These are phyloP conservation scores for Lypha dubia DNA, from an alignment of 2,888 invertebrate genomes.

Conservation along the genomic window DNA sequence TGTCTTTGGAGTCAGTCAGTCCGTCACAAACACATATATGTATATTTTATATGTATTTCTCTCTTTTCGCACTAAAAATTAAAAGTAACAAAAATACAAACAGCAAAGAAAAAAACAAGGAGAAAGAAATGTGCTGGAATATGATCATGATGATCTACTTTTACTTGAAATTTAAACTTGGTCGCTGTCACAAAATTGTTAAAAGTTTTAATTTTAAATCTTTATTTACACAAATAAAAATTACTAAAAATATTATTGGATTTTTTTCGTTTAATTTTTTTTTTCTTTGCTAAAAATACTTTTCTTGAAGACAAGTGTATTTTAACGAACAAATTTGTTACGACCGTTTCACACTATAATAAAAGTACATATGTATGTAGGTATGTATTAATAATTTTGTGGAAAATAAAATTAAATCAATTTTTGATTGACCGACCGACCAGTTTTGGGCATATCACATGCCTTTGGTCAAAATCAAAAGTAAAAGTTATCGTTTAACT, in stretches of 20 bases:
- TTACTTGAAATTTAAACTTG: slow-evolving; percentile 53
- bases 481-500: too few species aligned
- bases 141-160: slow-evolving; percentile 50
- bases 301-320: slow-evolving; percentile 1
- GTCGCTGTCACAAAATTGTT: slow-evolving; percentile 22
- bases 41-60: slow-evolving; percentile 29
- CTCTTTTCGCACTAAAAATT: slow-evolving; percentile 28
- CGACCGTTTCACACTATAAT: too few species aligned
- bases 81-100: slow-evolving; percentile 38
- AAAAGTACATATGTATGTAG: too few species aligned
- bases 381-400: too few species aligned
- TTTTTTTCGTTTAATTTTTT: too few species aligned
- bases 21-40: slow-evolving; percentile 13
- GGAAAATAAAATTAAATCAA: too few species aligned
- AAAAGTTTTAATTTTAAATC: slow-evolving; percentile 18
- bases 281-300: slow-evolving; percentile 8
- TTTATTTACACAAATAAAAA: neutral
- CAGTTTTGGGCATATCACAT: too few species aligned
- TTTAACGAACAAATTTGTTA: too few species aligned
- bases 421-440: too few species aligned
- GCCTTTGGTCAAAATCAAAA: too few species aligned
- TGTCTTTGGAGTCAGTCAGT: slow-evolving; percentile 33
- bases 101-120: slow-evolving; percentile 23
- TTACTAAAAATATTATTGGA: slow-evolving; percentile 12
- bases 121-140: slow-evolving; percentile 42